These are phyloP conservation scores for Drosophila pachea DNA, from an alignment of 1,140 invertebrate species.

Conservation along the genomic window DNA sequence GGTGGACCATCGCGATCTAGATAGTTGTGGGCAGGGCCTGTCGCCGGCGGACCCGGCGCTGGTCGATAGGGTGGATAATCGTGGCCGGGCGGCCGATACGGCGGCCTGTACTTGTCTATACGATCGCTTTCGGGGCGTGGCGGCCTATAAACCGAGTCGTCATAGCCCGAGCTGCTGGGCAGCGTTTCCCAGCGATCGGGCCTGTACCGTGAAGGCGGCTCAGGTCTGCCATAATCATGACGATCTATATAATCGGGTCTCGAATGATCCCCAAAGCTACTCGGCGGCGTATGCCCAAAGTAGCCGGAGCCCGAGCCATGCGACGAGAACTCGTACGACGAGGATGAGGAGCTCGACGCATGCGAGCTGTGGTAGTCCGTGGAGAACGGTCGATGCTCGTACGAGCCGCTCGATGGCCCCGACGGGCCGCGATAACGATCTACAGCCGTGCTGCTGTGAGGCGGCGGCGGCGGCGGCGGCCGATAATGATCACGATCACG, in stretches of 20 bases:
- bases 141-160: conserved; percentile 55
- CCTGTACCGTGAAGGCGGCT: conserved; percentile 34
- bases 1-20: conserved; percentile 67
- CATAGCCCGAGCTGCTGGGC: conserved; percentile 73
- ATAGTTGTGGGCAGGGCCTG: conserved; percentile 62
- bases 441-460: conserved; percentile 60
- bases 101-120: conserved; percentile 65
- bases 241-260: conserved; percentile 66
- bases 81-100: conserved; percentile 65
- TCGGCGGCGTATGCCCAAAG: conserved; percentile 67
- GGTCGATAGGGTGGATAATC: conserved; percentile 71
- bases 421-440: conserved; percentile 74
- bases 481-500: conserved; percentile 53
- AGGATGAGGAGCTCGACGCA: conserved; percentile 39
- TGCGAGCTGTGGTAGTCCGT: conserved; percentile 61
- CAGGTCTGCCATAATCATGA: conserved; percentile 54
- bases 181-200: conserved; percentile 73
- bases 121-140: conserved; percentile 62
- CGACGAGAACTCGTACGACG: conserved; percentile 67
- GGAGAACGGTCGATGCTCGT: conserved; percentile 64
- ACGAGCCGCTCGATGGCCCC: conserved; percentile 52
- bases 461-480: conserved; percentile 26
- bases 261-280: conserved; percentile 62
- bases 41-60: conserved; percentile 28
- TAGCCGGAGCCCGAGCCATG: conserved; percentile 66